Evolutionary conservation across 2,888 invertebrate genomes (phyloP), one percentile per base, ranked within the genome.

Genomic region (Diarsia dahlii): DNA sequence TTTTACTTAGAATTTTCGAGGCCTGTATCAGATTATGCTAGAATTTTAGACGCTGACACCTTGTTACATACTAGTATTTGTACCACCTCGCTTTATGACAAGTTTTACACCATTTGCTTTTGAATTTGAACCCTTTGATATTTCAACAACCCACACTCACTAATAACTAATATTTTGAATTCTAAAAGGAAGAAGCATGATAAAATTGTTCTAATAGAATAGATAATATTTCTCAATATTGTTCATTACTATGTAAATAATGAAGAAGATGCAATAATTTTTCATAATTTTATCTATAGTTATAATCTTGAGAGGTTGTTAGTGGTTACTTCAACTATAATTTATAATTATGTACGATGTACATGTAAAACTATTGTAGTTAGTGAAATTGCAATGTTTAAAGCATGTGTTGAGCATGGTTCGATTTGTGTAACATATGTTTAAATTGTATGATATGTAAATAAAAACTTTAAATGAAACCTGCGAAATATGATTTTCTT

Each of bases 401-500:
- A 90, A 90, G 89, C 92, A 91, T 93, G 91, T 91, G 93, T 93
- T 91, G 89, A 81, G 90, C 90, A 91, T 92, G 90, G 89, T 91
- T 94, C 91, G 88, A 92, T 92, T 92, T 93, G 90, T 95, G 94
- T 95, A 95, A 92, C 86, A 93, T 95, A 94, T 92, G 91, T 93
- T 94, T 92, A 91, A 93, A 94, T 92, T 96, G 96, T 96, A 96
- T 94, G 80, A 95, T 95, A 96, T 96, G 96, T 96, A 96, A 95
- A 96, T 96, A 96, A 94, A 94, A 92, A 91, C 84, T 92, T 94
- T 92, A 96, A 95, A 93, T 93, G 95, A 95, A 92, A 95, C 93
- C 94, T 94, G 95, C 95, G 94, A 96, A 94, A 95, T 96, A 96
- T 96, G 93, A 95, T 96, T 96, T 96, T 95, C 96, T 96, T 96